Evolutionary conservation across 2,797 vertebrate genomes (phyloP).

Genomic region (Sebastes cheni): DNA sequence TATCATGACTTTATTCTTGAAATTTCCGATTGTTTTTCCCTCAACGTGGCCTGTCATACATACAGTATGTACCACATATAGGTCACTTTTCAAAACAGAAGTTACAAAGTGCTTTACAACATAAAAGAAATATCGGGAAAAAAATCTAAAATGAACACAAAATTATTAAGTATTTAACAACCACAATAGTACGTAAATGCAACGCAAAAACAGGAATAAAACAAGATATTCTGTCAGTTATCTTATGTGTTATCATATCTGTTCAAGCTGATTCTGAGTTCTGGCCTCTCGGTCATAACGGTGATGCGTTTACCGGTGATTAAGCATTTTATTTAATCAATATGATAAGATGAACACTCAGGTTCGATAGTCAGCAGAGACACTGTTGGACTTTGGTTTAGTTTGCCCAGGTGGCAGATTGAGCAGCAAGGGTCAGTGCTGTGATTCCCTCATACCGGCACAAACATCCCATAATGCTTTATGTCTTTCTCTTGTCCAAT

Average conservation of each 20-base stretch:
- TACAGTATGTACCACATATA: not conserved
- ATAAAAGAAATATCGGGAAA: not conserved
- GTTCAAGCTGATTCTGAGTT: not conserved
- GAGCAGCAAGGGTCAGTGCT: conserved; percentile 60
- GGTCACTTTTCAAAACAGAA: not conserved
- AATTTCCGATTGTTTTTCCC: too few species aligned
- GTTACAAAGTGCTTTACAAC: not conserved
- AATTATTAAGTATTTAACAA: not conserved
- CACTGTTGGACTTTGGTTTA: conserved; percentile 67
- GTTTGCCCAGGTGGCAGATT: conserved; percentile 52
- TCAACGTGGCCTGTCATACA: too few species aligned
- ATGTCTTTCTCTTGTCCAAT: conserved; percentile 58
- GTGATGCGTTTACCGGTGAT: conserved; percentile 1
- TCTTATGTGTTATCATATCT: conserved; percentile 11
- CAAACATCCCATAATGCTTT: conserved; percentile 23
- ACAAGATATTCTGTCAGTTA: not conserved
- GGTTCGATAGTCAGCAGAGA: conserved; percentile 45
- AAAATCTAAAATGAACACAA: not conserved
- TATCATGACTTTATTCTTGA: too few species aligned
- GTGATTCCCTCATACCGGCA: not conserved
- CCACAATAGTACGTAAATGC: not conserved
- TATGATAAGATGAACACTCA: conserved; percentile 54
- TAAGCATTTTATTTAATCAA: conserved; percentile 52
- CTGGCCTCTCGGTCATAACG: not conserved
- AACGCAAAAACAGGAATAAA: conserved; percentile 1